Evolutionary conservation across 2,888 invertebrate genomes (phyloP), one percentile per base, ranked within the genome.

Genomic region (Dendrolimus pini): DNA sequence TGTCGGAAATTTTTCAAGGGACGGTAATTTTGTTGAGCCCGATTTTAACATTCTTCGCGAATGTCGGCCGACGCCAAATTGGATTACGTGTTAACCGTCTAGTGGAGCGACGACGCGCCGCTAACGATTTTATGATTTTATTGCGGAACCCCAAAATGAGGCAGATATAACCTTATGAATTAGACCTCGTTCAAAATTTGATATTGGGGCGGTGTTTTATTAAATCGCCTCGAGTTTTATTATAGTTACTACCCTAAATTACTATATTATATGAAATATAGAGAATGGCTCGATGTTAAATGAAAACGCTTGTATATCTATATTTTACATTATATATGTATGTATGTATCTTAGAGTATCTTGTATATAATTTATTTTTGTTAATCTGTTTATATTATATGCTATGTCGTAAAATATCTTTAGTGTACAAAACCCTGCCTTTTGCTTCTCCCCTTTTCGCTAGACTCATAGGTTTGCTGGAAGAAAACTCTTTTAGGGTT

Each of bases 121-220:
- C 70, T 82, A 82, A 84, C 77, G 80, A 75, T 84, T 89, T 89
- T 83, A 86, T 86, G 78, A 85, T 86, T 83, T 85, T 83, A 85
- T 82, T 82, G 81, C 75, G 71, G 71, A 66, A 67, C 77, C 74
- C 77, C 69, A 76, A 85, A 75, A 73, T 70, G 67, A 66, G 79
- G 81, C 47, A 47, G 47, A 83, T 82, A 83, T 78, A 70, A 74
- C 70, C 65, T 70, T 65, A 70, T 68, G 72, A 76, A 78, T 81
- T 78, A 77, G 69, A 65, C 62, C 63, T 67, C 62, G 64, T 65
- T 58, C 55, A 59, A 59, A 62, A 65, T 72, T 64, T 56, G 55
- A 56, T 60, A 59, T 59, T 54, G 41, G 59, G 58, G 54, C 54
- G 55, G 41, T 47, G 58, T 58, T 59, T 62, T 52, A 54, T 55